phyloP scores from a whole-genome alignment of 2,113 vertebrate species.

The Platycercus adscitus region DNA sequence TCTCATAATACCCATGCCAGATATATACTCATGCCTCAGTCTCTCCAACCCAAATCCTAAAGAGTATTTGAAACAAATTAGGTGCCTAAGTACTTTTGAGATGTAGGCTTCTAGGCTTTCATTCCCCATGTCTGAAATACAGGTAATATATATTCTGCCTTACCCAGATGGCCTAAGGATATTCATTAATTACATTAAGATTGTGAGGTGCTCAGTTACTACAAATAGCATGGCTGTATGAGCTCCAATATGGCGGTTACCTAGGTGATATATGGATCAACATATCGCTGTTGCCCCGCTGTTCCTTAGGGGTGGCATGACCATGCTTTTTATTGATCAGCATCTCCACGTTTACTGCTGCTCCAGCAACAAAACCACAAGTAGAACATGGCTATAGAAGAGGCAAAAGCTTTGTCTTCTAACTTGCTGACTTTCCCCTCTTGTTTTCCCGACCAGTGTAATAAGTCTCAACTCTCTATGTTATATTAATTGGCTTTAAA shows the following conservation, averaged over 20 bases:
- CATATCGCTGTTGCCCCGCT: neutral
- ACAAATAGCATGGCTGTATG: constrained; percentile 1
- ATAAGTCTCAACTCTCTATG: neutral
- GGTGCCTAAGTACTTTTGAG: neutral
- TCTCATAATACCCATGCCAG: neutral
- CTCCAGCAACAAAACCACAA: neutral
- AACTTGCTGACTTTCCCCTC: neutral
- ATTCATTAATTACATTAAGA: constrained; percentile 55
- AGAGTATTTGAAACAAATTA: neutral
- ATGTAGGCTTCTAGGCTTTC: neutral
- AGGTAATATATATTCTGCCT: constrained; percentile 12
- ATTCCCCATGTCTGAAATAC: neutral
- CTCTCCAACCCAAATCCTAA: neutral
- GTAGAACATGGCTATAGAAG: neutral
- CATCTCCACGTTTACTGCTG: neutral
- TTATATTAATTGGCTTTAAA: constrained; percentile 7
- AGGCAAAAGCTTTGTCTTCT: neutral
- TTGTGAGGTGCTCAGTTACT: constrained; percentile 21
- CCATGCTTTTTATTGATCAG: neutral
- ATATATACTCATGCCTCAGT: neutral
- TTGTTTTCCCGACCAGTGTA: neutral
- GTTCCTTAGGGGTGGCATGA: neutral
- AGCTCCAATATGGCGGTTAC: constrained; percentile 27
- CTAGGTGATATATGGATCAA: constrained; percentile 44
- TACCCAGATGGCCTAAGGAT: constrained; percentile 23